Evolutionary conservation across 1,140 invertebrate genomes (phyloP).

Genomic region (Drosophila ficusphila): DNA sequence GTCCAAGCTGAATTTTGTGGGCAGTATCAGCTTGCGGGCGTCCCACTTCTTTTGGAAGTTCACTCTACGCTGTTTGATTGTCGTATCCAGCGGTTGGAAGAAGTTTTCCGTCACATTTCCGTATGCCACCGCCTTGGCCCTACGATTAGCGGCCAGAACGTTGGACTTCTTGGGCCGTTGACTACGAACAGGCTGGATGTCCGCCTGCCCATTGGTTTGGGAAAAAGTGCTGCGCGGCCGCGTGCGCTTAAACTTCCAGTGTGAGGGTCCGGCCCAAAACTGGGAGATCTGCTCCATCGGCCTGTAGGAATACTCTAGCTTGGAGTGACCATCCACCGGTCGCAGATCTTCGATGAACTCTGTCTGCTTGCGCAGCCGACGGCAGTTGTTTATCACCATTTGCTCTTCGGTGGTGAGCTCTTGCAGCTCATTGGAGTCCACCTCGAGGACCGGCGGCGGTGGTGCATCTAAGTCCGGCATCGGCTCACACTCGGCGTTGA

Average conservation of each 20-base stretch:
- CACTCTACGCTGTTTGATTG: slow-evolving; percentile 62
- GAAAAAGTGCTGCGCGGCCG: slow-evolving; percentile 51
- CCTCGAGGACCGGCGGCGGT: slow-evolving; percentile 39
- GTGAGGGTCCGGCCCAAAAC: slow-evolving; percentile 83
- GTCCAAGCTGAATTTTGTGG: slow-evolving; percentile 67
- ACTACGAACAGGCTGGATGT: background rate
- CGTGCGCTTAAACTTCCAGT: slow-evolving; percentile 80
- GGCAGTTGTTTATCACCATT: slow-evolving; percentile 63
- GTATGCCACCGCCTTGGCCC: slow-evolving; percentile 53
- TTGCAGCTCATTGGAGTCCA: slow-evolving; percentile 66
- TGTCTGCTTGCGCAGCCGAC: slow-evolving; percentile 63
- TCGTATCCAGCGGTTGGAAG: slow-evolving; percentile 59
- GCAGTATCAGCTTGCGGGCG: slow-evolving; percentile 72
- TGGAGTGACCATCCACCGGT: slow-evolving; percentile 70
- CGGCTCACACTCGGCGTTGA: slow-evolving; percentile 80
- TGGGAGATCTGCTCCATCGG: slow-evolving; percentile 82
- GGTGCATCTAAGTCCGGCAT: slow-evolving; percentile 55
- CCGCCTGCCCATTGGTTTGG: slow-evolving; percentile 17
- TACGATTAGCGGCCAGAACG: slow-evolving; percentile 22
- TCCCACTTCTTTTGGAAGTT: slow-evolving; percentile 83
- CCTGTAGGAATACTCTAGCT: slow-evolving; percentile 81
- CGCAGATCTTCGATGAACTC: slow-evolving; percentile 75
- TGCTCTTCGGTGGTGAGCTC: slow-evolving; percentile 77
- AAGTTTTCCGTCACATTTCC: slow-evolving; percentile 51
- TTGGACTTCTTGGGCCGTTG: slow-evolving; percentile 8